Base-by-base conservation (phyloP, 2,888 invertebrate genomes). In the Apoda limacodes region DNA sequence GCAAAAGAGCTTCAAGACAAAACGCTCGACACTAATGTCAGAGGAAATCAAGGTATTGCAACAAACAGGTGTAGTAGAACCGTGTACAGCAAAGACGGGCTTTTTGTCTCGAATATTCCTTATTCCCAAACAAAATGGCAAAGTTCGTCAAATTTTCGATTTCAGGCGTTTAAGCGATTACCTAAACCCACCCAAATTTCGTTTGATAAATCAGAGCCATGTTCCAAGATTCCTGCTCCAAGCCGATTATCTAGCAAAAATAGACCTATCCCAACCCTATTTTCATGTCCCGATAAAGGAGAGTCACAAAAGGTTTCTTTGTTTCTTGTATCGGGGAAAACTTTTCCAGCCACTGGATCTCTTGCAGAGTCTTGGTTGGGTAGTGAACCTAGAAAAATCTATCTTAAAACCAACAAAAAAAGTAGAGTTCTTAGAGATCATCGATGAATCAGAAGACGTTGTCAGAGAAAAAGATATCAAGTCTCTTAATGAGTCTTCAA, bases 201-300 rank as follows among this genome's bases (percentile, higher is more conserved):
- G 25, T 1, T 17, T 32, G 9, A 27, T 28, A 22, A 27, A 23
- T 10, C 30, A 30, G 4, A 7, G 9, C 2, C 13, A 13, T 7
- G 22, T 22, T 5, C 32, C 22, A 14, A 9, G n/a, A 9, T 28
- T 23, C 14, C 23, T 27, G 3, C 32, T 27, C 13, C 3, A 12
- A 13, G 11, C 11, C 9, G 28, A 25, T 14, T 34, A 3, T 5
- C 9, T 37, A n/a, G 31, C 13, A 3, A 37, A 37, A n/a, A 2
- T 37, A 9, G 33, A 37, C 15, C 6, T 37, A 2, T 19, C 11
- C 5, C 22, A 34, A 9, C 30, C 37, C 5, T 37, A 37, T n/a
- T 34, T 34, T 15, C 33, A 37, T 14, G 10, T 31, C 5, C 30
- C 33, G 6, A 19, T 37, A 15, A 22, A 13, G 20, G 5, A 28